A percentile compares a stretch with the other conserved stretches of the same genome.
Evolutionary conservation across 2,888 invertebrate genomes (phyloP).

Genomic region (Melanchra persicariae): DNA sequence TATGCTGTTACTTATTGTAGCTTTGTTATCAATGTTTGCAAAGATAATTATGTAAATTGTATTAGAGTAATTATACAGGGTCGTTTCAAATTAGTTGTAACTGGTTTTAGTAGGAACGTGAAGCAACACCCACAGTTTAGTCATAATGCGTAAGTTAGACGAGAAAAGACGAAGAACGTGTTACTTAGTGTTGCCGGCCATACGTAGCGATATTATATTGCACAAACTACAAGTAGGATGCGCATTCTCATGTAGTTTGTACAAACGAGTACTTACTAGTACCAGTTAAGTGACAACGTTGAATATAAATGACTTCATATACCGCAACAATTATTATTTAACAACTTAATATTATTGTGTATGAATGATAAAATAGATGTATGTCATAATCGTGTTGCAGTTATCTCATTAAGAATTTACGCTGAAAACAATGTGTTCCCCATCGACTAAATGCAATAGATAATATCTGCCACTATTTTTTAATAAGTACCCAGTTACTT

Average conservation of each 20-base stretch:
- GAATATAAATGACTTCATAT: constrained; percentile 58
- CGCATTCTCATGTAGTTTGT: constrained; percentile 48
- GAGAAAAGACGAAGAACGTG: constrained; percentile 39
- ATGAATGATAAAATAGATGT: constrained; percentile 43
- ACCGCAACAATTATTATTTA: constrained; percentile 48
- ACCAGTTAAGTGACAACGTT: constrained; percentile 61
- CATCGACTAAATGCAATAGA: constrained; percentile 84
- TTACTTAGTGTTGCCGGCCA: constrained; percentile 59
- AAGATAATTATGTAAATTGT: constrained; percentile 58
- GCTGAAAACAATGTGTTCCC: constrained; percentile 83
- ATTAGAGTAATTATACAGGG: constrained; percentile 66
- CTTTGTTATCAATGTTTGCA: constrained; percentile 56
- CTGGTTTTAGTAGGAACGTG: constrained; percentile 63
- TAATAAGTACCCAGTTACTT: constrained; percentile 51
- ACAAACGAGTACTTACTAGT: constrained; percentile 66
- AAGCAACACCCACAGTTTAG: constrained; percentile 55
- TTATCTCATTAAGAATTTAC: constrained; percentile 60
- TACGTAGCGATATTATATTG: constrained; percentile 54
- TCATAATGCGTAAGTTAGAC: constrained; percentile 53
- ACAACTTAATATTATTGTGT: constrained; percentile 44
- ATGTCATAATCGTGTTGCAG: constrained; percentile 50
- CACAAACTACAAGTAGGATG: constrained; percentile 51
- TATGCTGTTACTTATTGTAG: constrained; percentile 55
- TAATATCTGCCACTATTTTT: constrained; percentile 81
- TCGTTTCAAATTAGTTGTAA: constrained; percentile 63